A percentile compares a stretch with the other conserved stretches of the same genome.
Conservation (phyloP, 2,113 vertebrate genomes). For the Mastomys natalensis region DNA sequence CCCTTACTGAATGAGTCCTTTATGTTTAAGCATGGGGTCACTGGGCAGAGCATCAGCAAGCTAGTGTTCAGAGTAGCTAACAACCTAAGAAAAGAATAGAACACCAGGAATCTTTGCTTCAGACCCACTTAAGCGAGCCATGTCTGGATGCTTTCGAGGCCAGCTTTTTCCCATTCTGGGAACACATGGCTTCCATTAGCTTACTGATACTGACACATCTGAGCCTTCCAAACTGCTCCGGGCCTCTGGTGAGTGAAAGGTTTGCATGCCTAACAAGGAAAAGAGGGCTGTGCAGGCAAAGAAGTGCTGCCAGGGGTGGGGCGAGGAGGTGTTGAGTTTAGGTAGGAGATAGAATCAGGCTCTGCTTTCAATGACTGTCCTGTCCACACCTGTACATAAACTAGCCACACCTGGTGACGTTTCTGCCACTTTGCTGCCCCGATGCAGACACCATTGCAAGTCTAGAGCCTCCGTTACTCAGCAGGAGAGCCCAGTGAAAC, state of each 20-base stretch:
- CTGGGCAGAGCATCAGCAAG: background rate
- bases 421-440: background rate
- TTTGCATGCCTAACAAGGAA: slow-evolving; percentile 61
- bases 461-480: slow-evolving; percentile 14
- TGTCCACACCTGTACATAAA: slow-evolving; percentile 77
- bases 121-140: slow-evolving; percentile 9
- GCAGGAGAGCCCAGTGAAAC: background rate
- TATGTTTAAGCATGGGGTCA: background rate
- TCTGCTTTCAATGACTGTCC: slow-evolving; percentile 60
- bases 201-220: slow-evolving; percentile 74
- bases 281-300: background rate
- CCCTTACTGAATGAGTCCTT: background rate
- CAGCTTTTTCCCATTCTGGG: slow-evolving; percentile 55
- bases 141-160: slow-evolving; percentile 8
- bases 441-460: background rate
- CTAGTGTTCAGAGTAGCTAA: background rate
- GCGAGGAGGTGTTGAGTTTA: slow-evolving; percentile 67
- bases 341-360: slow-evolving; percentile 65
- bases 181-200: slow-evolving; percentile 79
- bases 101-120: background rate
- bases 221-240: slow-evolving; percentile 58
- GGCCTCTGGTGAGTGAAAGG: slow-evolving; percentile 61
- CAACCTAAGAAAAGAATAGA: background rate
- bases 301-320: slow-evolving; percentile 53
- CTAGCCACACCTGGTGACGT: slow-evolving; percentile 72